Base-by-base conservation (phyloP, 2,797 vertebrate genomes). In the Urocyon cinereoargenteus region DNA sequence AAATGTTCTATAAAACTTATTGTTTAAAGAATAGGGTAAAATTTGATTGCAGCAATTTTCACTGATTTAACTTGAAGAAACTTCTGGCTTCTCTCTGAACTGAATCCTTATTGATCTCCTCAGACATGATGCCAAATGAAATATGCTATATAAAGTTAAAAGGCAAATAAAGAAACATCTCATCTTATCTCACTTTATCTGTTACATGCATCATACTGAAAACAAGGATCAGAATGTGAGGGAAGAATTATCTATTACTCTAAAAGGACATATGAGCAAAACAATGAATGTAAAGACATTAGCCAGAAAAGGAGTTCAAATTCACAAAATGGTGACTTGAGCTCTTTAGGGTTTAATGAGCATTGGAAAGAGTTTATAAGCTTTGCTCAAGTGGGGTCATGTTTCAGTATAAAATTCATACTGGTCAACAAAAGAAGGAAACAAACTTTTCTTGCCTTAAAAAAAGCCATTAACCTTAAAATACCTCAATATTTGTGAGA, bases 81-180 rank as follows among this genome's bases (percentile, higher is more conserved):
- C 97, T 96, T 98, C 75, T 97, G 26, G 40, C 57, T 86, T 92
- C n/a, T 96, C 85, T 94, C 91, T 96, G 72, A 96, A 97, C 12
- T 87, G 51, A 97, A 96, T 96, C 84, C 79, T 96, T 98, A 98
- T 97, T 88, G 55, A 91, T 97, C 97, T 97, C 62, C 66, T 92
- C 97, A 93, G 97, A 98, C 77, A 79, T 64, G 3, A 88, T 98
- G 90, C 88, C 95, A 98, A 86, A 89, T 94, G 84, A 97, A 98
- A 98, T 86, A 81, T 7, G 96, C 93, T 95, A 93, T 24, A 87
- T 85, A 90, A 92, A 97, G 14, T 97, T 95, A 77, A 96, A 91
- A 57, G 70, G 57, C 51, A 98, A 98, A 97, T 83, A 92, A n/a
- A 96, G 86, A 36, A 70, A 97, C 94, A 98, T 84, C 28, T 97